A percentile compares a stretch with the other conserved stretches of the same genome.
phyloP scores from a whole-genome alignment of 53 echinoderm and acorn worm species.

The Holothuria scabra region DNA sequence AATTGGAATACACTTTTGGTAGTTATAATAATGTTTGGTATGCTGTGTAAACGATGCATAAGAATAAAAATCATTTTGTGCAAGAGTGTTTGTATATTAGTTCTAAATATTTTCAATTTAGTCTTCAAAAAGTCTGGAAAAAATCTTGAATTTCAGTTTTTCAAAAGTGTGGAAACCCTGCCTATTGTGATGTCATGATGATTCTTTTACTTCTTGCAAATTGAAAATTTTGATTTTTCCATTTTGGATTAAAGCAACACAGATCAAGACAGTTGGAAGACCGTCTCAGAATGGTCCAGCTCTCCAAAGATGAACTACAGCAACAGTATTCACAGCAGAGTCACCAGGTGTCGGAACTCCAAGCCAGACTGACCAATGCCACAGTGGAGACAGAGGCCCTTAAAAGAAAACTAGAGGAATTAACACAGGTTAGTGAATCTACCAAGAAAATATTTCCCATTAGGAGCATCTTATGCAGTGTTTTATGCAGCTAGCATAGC shows the following conservation, averaged over 20 bases:
- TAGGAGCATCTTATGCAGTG: not conserved
- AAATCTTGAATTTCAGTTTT: no score
- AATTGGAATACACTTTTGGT: no score
- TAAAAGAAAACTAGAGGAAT: conserved; percentile 82
- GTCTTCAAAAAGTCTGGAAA: no score
- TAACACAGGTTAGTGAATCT: conserved; percentile 73
- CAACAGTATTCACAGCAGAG: conserved; percentile 92
- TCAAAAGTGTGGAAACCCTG: no score
- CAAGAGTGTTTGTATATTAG: no score
- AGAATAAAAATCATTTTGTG: no score
- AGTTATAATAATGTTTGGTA: no score
- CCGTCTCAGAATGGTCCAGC: conserved; percentile 80
- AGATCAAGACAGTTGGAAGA: conserved; percentile 90
- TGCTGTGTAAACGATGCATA: no score
- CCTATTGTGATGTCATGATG: no score
- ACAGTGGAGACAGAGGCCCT: conserved; percentile 85
- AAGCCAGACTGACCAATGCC: conserved; percentile 81
- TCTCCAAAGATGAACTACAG: conserved; percentile 91
- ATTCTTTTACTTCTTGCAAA: no score
- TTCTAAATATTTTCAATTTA: no score
- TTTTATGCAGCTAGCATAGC: not conserved
- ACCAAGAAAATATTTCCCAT: not conserved
- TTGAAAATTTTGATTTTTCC: not conserved
- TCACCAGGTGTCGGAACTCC: conserved; percentile 78
- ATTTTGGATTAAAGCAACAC: conserved; percentile 70